A percentile compares a stretch with the other conserved stretches of the same genome.
These are phyloP conservation scores for Saccostrea cuccullata DNA, from an alignment of 1,140 invertebrate species.

Conservation along the genomic window DNA sequence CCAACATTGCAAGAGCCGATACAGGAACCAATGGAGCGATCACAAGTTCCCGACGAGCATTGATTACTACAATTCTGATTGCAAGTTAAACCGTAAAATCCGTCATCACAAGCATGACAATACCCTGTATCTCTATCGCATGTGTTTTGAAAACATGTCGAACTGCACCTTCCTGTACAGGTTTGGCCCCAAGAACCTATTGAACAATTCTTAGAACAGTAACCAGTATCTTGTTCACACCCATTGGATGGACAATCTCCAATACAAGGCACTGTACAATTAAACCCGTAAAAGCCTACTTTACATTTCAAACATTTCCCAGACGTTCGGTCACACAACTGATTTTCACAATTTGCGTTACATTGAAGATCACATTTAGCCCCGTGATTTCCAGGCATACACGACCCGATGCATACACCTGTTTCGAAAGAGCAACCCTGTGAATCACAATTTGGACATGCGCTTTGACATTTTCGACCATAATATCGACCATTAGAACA, in stretches of 20 bases:
- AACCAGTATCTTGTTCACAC: background rate
- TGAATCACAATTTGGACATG: background rate
- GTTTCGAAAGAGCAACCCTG: slow-evolving; percentile 46
- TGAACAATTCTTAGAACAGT: slow-evolving; percentile 33
- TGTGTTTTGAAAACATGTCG: background rate
- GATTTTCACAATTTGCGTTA: slow-evolving; percentile 19
- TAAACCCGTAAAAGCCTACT: slow-evolving; percentile 33
- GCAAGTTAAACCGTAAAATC: slow-evolving; percentile 41
- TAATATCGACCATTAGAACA: slow-evolving; percentile 29
- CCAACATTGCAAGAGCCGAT: slow-evolving; percentile 51
- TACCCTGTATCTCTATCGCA: slow-evolving; percentile 16
- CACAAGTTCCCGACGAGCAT: slow-evolving; percentile 44
- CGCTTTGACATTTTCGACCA: slow-evolving; percentile 20
- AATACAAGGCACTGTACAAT: slow-evolving; percentile 42
- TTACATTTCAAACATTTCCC: slow-evolving; percentile 32
- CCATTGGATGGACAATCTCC: background rate
- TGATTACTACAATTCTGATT: background rate
- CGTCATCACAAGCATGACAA: slow-evolving; percentile 24
- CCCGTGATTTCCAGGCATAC: slow-evolving; percentile 55
- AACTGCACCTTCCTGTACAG: slow-evolving; percentile 3
- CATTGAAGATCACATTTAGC: slow-evolving; percentile 38
- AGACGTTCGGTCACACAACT: slow-evolving; percentile 10
- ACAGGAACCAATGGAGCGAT: slow-evolving; percentile 50
- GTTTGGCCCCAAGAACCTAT: slow-evolving; percentile 6
- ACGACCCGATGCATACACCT: slow-evolving; percentile 53